These are phyloP conservation scores for Eristalinus sepulchralis DNA, from an alignment of 2,888 invertebrate genomes.

Conservation along the genomic window DNA sequence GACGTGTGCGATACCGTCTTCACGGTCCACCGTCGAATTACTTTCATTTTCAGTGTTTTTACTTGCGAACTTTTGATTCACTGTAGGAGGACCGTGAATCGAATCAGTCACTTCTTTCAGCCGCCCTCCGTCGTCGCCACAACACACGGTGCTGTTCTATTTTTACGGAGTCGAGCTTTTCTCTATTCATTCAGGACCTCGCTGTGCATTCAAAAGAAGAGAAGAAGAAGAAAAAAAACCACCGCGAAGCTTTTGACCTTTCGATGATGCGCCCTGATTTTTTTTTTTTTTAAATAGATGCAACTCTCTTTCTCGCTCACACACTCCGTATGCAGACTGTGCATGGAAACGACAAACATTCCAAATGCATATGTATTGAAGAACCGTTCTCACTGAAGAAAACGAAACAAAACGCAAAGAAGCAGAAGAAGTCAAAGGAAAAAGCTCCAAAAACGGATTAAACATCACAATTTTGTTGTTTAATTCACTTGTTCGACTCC, in stretches of 20 bases:
- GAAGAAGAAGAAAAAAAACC: not conserved
- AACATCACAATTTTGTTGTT: slow-evolving; percentile 28
- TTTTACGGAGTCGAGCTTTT: slow-evolving; percentile 33
- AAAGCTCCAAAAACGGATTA: slow-evolving; percentile 41
- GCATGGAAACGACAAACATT: slow-evolving; percentile 10
- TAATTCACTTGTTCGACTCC: slow-evolving; percentile 38
- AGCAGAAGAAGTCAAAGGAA: slow-evolving; percentile 30
- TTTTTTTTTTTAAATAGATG: slow-evolving; percentile 12
- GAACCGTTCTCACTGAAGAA: not conserved
- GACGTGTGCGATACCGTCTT: not conserved
- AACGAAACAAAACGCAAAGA: not conserved
- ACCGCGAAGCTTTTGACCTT: slow-evolving; percentile 51
- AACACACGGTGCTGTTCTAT: not conserved
- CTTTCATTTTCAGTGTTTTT: slow-evolving; percentile 44
- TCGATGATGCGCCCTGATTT: slow-evolving; percentile 46
- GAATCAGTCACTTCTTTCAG: not conserved
- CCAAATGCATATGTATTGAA: not conserved
- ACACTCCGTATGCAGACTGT: not conserved
- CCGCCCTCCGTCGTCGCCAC: not conserved
- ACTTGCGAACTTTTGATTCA: slow-evolving; percentile 18
- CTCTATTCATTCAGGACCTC: slow-evolving; percentile 26
- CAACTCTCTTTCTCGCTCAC: not conserved
- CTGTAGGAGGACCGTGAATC: not conserved
- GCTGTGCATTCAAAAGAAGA: not conserved
- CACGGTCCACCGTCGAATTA: not conserved